Evolutionary conservation across 2,888 invertebrate species (phyloP).

Genomic region (Elysia crispata): DNA sequence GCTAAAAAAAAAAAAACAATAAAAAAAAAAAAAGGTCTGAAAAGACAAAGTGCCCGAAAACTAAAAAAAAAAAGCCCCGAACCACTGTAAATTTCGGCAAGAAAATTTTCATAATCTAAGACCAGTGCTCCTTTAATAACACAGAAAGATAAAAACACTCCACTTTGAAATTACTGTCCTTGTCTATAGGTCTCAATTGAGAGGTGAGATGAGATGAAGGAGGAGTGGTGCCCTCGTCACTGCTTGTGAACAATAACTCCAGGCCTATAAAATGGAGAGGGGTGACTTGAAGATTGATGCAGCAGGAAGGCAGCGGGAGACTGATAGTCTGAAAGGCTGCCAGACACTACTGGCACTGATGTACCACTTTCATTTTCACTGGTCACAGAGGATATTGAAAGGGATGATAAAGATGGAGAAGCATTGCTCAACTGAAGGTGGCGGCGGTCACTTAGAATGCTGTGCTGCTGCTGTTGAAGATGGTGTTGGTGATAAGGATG

Average conservation of each 20-base stretch:
- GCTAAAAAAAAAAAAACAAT: too few relatives aligned
- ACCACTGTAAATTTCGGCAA: too few relatives aligned
- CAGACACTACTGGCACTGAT: conserved; percentile 9
- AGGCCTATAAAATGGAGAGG: conserved; percentile 66
- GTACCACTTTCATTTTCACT: not conserved
- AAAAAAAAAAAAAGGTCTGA: too few relatives aligned
- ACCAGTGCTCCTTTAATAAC: too few relatives aligned
- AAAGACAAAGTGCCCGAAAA: too few relatives aligned
- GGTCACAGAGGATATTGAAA: too few relatives aligned
- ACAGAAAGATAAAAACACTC: too few relatives aligned
- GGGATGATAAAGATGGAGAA: not conserved
- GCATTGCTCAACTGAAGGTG: not conserved
- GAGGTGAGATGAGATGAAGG: not conserved
- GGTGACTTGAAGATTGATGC: conserved; percentile 64
- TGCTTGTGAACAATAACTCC: conserved; percentile 73
- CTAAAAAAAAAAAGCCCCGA: too few relatives aligned
- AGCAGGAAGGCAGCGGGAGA: conserved; percentile 65
- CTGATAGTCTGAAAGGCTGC: conserved; percentile 62
- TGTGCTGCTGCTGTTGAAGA: conserved; percentile 13
- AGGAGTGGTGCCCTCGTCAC: conserved; percentile 49
- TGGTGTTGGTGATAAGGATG: not conserved
- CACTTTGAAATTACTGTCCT: too few relatives aligned
- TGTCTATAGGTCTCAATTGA: too few relatives aligned
- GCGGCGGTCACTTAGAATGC: not conserved
- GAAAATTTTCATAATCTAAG: too few relatives aligned